A percentile compares a stretch with the other conserved stretches of the same genome.
Conservation (phyloP, 64 coral and sea anemone species). For the Stichodactyla mertensii region DNA sequence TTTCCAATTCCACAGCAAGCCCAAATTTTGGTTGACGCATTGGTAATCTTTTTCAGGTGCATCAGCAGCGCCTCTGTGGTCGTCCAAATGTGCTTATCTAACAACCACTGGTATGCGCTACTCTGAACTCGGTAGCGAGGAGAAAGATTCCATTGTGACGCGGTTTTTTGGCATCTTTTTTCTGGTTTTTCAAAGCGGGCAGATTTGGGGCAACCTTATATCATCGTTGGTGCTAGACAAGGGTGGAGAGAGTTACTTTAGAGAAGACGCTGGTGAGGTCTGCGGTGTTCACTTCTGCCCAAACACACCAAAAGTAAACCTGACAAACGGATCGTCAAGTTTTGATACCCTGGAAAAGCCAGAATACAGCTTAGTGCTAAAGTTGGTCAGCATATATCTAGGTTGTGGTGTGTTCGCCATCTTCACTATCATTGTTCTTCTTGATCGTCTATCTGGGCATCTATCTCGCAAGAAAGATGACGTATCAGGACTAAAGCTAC, state of each 20-base stretch:
- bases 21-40: background rate
- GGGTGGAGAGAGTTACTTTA: conserved; percentile 30
- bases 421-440: conserved; percentile 44
- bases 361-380: conserved; percentile 56
- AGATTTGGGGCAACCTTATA: conserved; percentile 91
- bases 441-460: conserved; percentile 63
- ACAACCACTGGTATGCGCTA: conserved; percentile 87
- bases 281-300: conserved; percentile 60
- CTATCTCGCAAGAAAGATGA: conserved; percentile 67
- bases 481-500: conserved; percentile 49
- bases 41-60: conserved; percentile 36
- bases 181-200: conserved; percentile 89
- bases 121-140: conserved; percentile 59
- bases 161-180: conserved; percentile 93
- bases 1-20: background rate
- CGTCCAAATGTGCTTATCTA: conserved; percentile 93
- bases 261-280: conserved; percentile 71
- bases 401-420: conserved; percentile 65
- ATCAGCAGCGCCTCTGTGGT: conserved; percentile 89
- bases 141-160: conserved; percentile 85
- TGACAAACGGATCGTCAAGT: conserved; percentile 26
- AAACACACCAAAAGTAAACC: background rate
- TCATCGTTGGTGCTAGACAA: conserved; percentile 79
- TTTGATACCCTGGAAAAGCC: conserved; percentile 49
- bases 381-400: conserved; percentile 74